Base-by-base conservation (phyloP, 1,140 invertebrate genomes). In the Zaprionus ghesquierei region DNA sequence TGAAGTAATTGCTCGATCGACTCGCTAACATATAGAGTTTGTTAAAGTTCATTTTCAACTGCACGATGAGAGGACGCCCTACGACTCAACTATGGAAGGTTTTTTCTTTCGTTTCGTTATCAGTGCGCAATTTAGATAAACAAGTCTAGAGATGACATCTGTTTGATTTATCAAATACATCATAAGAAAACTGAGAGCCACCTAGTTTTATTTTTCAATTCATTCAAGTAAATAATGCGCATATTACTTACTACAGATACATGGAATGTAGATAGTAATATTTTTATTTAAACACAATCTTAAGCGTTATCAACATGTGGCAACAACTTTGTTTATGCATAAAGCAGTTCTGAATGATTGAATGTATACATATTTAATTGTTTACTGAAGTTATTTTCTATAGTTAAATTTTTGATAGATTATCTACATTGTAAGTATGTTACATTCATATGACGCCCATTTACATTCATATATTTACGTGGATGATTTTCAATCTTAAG, bases 101-200 rank as follows among this genome's bases (percentile, higher is more conserved):
- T 41, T 41, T 79, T 79, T 56, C 51, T 53, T 20, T 46, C 8
- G 9, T 44, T 20, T 9, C 41, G 18, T 70, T 85, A 85, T 85
- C 81, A 85, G 73, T 66, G 22, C 54, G 65, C 81, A 64, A 81
- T 78, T 81, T 75, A 85, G 81, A 85, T 85, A 85, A 77, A 75
- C 61, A 69, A 62, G 58, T 50, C 31, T 49, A 54, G 61, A 61
- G 64, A 80, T 70, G 80, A 59, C 69, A 75, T 84, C 69, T 50
- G 65, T 44, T 80, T 80, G 80, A 75, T 86, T 75, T 85, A 85
- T 86, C 66, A 68, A 76, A 64, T 70, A 46, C 53, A 75, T 49
- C 46, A 46, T 53, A 68, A 31, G 18, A 64, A 69, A 49, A 62
- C 18, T 12, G 6, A 29, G 60, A 35, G 61, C 33, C 25, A 49